phyloP scores from a whole-genome alignment of 2,888 invertebrate species.

The Ophion slaviceki region DNA sequence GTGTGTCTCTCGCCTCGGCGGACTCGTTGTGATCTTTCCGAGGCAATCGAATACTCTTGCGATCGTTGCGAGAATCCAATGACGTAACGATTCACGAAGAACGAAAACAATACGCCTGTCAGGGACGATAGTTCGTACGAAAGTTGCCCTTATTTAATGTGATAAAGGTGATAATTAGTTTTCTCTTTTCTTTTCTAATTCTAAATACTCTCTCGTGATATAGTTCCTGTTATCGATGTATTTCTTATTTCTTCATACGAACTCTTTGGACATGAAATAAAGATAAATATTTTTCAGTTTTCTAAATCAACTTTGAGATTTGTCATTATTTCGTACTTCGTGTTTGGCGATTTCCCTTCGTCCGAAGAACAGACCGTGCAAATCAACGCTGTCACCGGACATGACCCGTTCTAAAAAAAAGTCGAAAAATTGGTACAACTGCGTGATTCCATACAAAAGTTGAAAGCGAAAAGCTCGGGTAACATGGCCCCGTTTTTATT shows the following conservation, averaged over 20 bases:
- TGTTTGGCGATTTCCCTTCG: no score
- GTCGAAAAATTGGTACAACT: neutral
- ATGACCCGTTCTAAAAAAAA: neutral
- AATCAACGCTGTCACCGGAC: no score
- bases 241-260: constrained; percentile 27
- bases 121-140: constrained; percentile 12
- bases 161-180: constrained; percentile 1
- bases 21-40: no score
- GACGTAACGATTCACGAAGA: neutral
- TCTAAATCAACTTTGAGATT: neutral
- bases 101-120: neutral
- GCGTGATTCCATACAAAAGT: no score
- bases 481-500: no score
- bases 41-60: no score
- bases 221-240: constrained; percentile 25
- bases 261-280: constrained; percentile 53
- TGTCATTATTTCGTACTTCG: no score
- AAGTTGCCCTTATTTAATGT: constrained; percentile 38
- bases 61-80: no score
- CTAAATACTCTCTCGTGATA: neutral
- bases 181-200: neutral
- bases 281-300: constrained; percentile 46
- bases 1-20: no score
- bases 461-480: no score
- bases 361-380: no score